Base-by-base conservation (phyloP, 2,797 vertebrate genomes). In the Phalloptychus januarius region DNA sequence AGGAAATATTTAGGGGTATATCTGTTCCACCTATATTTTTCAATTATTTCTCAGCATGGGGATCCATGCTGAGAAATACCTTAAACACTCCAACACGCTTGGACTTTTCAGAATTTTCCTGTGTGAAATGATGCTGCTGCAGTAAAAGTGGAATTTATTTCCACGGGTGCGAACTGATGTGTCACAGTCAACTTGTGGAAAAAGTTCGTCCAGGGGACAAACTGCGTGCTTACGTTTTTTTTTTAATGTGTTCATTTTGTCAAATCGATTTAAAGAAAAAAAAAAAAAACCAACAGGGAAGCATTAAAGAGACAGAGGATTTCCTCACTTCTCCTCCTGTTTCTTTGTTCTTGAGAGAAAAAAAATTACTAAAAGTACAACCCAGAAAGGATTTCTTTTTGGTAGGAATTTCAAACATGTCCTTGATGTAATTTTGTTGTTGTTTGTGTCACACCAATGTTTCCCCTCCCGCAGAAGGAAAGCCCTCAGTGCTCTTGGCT, bases 401-500 rank as follows among this genome's bases (percentile, higher is more conserved):
- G 5, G 20, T 15, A n/a, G 67, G 36, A 78, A 52, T 61, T 84
- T 78, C 31, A n/a, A 65, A 72, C 70, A 7, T 61, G 69, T 72
- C 79, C 52, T n/a, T 36, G 15, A 16, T n/a, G 46, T 0, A 1
- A 45, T 10, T 77, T 36, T 77, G 40, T 79, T 88, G 23, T 25
- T 42, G 52, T 54, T 0, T 83, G 69, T 23, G 61, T 50, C 15
- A 65, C 20, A 6, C 31, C 25, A 15, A 1, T 12, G 0, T 48
- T 50, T 79, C 20, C 65, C 65, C 23, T 38, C 38, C 23, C 36
- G 16, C n/a, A 63, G 25, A n/a, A 78, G 80, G 87, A 91, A 91
- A 88, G 78, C 88, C 82, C 89, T 86, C 13, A 63, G 15, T 79
- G 31, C 80, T 87, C 16, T 38, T 4, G 18, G n/a, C 2, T 20